Percentiles rank a stretch among this genome's conserved stretches.
phyloP scores from a whole-genome alignment of 30 jellyfish, hydroid and myxozoan genomes.

The Clytia hemisphaerica region DNA sequence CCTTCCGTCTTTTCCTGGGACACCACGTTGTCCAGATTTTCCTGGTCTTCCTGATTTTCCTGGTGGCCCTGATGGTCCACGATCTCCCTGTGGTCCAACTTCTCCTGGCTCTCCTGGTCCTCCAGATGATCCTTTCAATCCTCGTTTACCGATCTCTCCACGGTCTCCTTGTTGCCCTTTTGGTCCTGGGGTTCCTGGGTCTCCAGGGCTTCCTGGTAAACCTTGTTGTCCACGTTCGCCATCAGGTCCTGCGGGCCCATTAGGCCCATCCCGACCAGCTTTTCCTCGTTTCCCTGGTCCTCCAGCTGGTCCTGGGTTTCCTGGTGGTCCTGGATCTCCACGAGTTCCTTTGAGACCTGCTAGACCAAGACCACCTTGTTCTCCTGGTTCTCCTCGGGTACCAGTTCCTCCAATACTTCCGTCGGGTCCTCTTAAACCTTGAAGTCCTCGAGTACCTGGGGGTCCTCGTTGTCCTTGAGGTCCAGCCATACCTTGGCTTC shows the following conservation, averaged over 20 bases:
- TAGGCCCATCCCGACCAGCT: constrained; percentile 23
- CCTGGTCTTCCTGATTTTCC: constrained; percentile 89
- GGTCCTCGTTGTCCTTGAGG: constrained; percentile 34
- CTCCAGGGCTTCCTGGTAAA: constrained; percentile 52
- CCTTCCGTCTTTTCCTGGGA: constrained; percentile 42
- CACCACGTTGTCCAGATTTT: constrained; percentile 37
- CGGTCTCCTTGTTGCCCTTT: constrained; percentile 50
- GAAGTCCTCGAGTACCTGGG: constrained; percentile 43
- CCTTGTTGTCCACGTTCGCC: constrained; percentile 67
- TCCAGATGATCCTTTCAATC: constrained; percentile 48
- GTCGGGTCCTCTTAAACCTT: constrained; percentile 54
- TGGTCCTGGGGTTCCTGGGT: constrained; percentile 40
- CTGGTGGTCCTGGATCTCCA: constrained; percentile 67
- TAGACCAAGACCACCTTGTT: constrained; percentile 45
- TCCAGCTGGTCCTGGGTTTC: constrained; percentile 63
- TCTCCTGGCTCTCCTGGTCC: constrained; percentile 69
- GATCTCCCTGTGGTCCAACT: constrained; percentile 38
- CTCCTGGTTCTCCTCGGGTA: constrained; percentile 65
- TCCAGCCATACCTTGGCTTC: constrained; percentile 54
- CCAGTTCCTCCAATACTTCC: constrained; percentile 67
- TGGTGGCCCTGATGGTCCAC: constrained; percentile 40
- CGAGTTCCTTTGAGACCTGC: constrained; percentile 23
- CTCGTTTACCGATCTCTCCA: constrained; percentile 35
- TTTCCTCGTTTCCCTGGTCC: constrained; percentile 56
- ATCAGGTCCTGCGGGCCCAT: constrained; percentile 55